A percentile compares a stretch with the other conserved stretches of the same genome.
These are phyloP conservation scores for Strigamia transsilvanica DNA, from an alignment of 2,888 invertebrate species.

Conservation along the genomic window DNA sequence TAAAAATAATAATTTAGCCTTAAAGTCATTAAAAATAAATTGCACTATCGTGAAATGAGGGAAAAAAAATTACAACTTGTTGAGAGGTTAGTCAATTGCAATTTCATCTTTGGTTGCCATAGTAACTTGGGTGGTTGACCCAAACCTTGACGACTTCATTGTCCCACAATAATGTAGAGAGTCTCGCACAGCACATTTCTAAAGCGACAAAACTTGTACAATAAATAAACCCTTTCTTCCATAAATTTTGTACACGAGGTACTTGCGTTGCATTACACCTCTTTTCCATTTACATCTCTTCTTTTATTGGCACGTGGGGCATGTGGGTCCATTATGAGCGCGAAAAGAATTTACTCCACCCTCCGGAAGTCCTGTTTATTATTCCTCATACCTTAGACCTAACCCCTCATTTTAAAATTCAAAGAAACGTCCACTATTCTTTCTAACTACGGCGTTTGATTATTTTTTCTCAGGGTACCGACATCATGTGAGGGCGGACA, in stretches of 20 bases:
- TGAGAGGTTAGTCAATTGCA: not conserved
- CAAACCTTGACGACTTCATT: not conserved
- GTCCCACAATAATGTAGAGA: not conserved
- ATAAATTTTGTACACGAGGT: not conserved
- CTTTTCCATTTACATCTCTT: not conserved
- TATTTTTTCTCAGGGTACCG: not conserved
- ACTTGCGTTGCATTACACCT: not conserved
- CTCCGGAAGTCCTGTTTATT: slow-evolving; percentile 14
- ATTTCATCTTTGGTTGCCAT: not conserved
- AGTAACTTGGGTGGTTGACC: not conserved
- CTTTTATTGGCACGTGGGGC: not conserved
- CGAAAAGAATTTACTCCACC: not conserved
- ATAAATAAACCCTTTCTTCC: no score
- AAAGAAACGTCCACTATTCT: not conserved
- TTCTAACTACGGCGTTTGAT: not conserved
- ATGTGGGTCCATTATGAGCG: not conserved
- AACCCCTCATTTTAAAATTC: not conserved
- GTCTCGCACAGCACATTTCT: not conserved
- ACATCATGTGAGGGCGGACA: not conserved
- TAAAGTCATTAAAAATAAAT: not conserved
- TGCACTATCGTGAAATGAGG: not conserved
- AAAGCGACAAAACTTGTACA: not conserved
- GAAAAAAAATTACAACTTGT: not conserved
- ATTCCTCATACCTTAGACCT: not conserved
- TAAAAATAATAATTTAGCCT: not conserved